phyloP scores from a whole-genome alignment of 2,113 vertebrate genomes.

The Macquaria australasica region DNA sequence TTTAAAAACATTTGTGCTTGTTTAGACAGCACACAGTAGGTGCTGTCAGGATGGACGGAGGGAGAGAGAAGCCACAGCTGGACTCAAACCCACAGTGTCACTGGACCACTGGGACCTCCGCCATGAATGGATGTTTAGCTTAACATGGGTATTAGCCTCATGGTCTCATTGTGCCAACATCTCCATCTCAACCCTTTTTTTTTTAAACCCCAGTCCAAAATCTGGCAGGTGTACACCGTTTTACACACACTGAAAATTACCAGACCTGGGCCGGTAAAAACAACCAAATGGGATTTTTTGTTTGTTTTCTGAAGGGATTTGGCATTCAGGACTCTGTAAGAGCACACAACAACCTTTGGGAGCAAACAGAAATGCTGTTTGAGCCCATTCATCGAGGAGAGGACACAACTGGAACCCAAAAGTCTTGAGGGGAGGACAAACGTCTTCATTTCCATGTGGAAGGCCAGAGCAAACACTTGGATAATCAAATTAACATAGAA shows the following conservation, averaged over 20 bases:
- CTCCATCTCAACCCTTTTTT: constrained; percentile 22
- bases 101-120: background rate
- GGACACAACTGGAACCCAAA: constrained; percentile 46
- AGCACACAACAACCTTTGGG: constrained; percentile 24
- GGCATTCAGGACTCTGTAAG: constrained; percentile 38
- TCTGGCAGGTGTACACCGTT: background rate
- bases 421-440: constrained; percentile 23
- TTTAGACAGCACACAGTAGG: constrained; percentile 11
- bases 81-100: constrained; percentile 4
- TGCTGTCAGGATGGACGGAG: constrained; percentile 9
- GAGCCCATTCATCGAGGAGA: constrained; percentile 26
- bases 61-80: constrained; percentile 24
- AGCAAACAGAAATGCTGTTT: constrained; percentile 24
- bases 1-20: constrained; percentile 33
- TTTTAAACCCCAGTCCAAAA: background rate
- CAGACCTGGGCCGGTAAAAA: constrained; percentile 27
- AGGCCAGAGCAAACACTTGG: constrained; percentile 18
- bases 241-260: background rate
- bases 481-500: constrained; percentile 17
- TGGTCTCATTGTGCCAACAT: constrained; percentile 33
- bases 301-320: constrained; percentile 54
- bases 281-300: constrained; percentile 1
- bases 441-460: constrained; percentile 12
- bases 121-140: constrained; percentile 15
- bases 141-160: background rate